Evolutionary conservation across 2,113 vertebrate species (phyloP), one percentile per base, ranked within the genome.

Genomic region (Dermatemys mawii): DNA sequence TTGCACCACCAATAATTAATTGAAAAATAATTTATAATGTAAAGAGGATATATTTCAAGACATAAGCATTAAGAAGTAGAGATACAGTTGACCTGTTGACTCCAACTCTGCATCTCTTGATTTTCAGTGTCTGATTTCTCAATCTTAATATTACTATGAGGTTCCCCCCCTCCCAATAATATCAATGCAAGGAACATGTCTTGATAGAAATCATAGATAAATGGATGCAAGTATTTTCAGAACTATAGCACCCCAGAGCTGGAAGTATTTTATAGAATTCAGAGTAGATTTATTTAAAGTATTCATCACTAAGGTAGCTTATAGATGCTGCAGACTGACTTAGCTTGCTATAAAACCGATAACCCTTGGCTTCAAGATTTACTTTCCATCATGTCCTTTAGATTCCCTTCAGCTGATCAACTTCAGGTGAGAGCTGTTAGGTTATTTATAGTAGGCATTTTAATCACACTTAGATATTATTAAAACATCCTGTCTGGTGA

Each of bases 391-490:
- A 12, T 89, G 75, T 75, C 83, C 78, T 97, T 96, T 76, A 70
- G 85, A 81, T 54, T 86, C 78, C 89, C 85, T 93, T 93, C 19
- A 57, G 53, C 90, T 89, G 51, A 88, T 48, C 90, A 92, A 35
- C 29, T 89, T 73, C 79, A 55, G 53, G 10, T 70, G 81, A 96
- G 84, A 92, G 57, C 60, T 90, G 81, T 57, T 88, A 35, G 53
- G 22, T 83, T 97, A 97, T 98, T 98, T 97, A 96, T 97, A 97
- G 95, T 44, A 90, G 53, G 48, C 84, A 81, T 93, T 91, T 88
- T 81, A 95, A 90, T 90, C 1, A 0, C 92, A 48, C 83, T 83
- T 81, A 19, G 87, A 92, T 94, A 91, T 87, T 95, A 96, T 89
- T 88, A 91, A 95, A 96, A 87, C 78, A 78, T 50, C 95, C 81